A percentile compares a stretch with the other conserved stretches of the same genome.
Evolutionary conservation across 1,140 invertebrate species (phyloP).

Genomic region (Drosophila trapezifrons): DNA sequence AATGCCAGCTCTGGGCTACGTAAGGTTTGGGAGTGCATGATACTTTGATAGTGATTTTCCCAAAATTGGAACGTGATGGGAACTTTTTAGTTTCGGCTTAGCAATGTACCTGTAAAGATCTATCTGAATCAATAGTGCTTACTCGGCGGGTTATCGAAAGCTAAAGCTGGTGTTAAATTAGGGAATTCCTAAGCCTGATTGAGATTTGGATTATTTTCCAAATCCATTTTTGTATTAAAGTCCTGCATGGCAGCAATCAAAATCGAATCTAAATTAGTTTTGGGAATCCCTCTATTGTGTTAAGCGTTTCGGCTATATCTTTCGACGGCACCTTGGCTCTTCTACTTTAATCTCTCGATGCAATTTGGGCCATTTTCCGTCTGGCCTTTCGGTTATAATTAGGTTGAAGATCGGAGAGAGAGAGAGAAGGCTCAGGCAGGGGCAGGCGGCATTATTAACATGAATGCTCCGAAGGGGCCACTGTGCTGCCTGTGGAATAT

Average conservation of each 20-base stretch:
- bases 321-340: not conserved
- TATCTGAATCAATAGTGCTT: too few species aligned
- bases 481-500: conserved; percentile 10
- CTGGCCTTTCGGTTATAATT: conserved; percentile 11
- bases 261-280: not conserved
- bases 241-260: not conserved
- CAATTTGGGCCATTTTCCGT: conserved; percentile 2
- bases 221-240: not conserved
- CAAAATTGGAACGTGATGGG: too few species aligned
- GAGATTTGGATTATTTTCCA: not conserved
- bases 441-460: conserved; percentile 19
- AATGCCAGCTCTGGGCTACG: too few species aligned
- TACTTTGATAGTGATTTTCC: too few species aligned
- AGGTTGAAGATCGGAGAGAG: too few species aligned
- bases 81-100: too few species aligned
- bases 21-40: too few species aligned
- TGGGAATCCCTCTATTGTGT: not conserved
- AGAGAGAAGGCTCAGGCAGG: not conserved
- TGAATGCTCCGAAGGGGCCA: conserved; percentile 10
- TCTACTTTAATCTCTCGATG: not conserved
- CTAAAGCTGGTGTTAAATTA: too few species aligned
- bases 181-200: too few species aligned
- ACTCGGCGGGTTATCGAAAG: too few species aligned
- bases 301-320: not conserved
- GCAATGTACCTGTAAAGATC: too few species aligned